Evolutionary conservation across 2,113 vertebrate species (phyloP), one percentile per base, ranked within the genome.

Genomic region (Thunnus maccoyii): DNA sequence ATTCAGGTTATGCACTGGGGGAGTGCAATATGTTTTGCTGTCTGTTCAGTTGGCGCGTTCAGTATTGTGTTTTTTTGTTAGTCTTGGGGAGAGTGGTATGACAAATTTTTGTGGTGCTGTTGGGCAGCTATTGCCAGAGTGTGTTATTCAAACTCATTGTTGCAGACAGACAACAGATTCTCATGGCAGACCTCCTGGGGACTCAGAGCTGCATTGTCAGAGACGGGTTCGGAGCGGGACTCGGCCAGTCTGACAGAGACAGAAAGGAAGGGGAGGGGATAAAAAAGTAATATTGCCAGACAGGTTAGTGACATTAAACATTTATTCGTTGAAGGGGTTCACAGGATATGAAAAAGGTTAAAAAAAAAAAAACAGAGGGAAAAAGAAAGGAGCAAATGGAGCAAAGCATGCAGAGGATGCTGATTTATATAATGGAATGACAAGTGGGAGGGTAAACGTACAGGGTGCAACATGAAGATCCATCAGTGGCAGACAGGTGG

Each of bases 131-230:
- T 72, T 78, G 62, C 41, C 55, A 3, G 54, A 12, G 47, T 61
- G 25, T 82, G 55, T 84, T 60, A 76, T 67, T 88, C 44, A 36
- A 76, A 80, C n/a, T 89, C 72, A 52, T 86, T 80, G 32, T 46
- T 68, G 87, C 76, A 80, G 72, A 81, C 13, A 18, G 64, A 85
- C 51, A 64, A 69, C 48, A 66, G 55, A 72, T 84, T 81, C 60
- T 87, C 48, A 12, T 25, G 5, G 36, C 30, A 82, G 27, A 61
- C 57, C 65, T 86, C 57, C 22, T 1, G 13, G 44, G 72, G 68
- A 78, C 80, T 95, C 90, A 95, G 76, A 94, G 93, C 89, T 94
- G 92, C 92, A 94, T 94, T 27, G 83, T 90, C 84, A 94, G 84
- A 67, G 92, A 88, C 0, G 69, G 79, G 67, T 94, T 92, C 5